Evolutionary conservation across 2,113 vertebrate genomes (phyloP).

Genomic region (Tachycineta bicolor): DNA sequence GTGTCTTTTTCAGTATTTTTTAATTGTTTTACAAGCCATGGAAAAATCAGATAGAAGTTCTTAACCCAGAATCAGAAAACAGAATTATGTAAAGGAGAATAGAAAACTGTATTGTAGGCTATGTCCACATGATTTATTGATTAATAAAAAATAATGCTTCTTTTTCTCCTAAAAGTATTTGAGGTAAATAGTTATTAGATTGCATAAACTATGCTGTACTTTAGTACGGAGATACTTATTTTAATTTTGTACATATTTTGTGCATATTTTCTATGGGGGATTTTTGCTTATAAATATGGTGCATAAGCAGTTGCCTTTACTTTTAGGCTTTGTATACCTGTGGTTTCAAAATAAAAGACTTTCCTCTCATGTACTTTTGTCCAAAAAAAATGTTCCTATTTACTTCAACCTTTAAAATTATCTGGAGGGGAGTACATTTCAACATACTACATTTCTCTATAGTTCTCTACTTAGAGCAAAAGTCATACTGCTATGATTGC

Average conservation of each 20-base stretch:
- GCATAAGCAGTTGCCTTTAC: not conserved
- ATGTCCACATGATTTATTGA: not conserved
- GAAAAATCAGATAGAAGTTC: conserved; percentile 4
- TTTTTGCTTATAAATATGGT: not conserved
- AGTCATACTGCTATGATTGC: not conserved
- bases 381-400: not conserved
- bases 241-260: not conserved
- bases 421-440: not conserved
- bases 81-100: not conserved
- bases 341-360: not conserved
- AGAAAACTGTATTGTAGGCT: not conserved
- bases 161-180: not conserved
- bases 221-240: not conserved
- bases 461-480: not conserved
- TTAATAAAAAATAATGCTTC: not conserved
- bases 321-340: not conserved
- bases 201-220: not conserved
- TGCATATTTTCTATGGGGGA: not conserved
- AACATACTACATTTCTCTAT: not conserved
- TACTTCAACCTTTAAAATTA: not conserved
- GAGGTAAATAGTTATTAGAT: not conserved
- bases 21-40: conserved; percentile 32
- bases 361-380: not conserved
- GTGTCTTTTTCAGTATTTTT: conserved; percentile 37
- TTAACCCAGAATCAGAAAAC: conserved; percentile 22